phyloP scores from a whole-genome alignment of 2,888 invertebrate species.

The Unio pictorum region DNA sequence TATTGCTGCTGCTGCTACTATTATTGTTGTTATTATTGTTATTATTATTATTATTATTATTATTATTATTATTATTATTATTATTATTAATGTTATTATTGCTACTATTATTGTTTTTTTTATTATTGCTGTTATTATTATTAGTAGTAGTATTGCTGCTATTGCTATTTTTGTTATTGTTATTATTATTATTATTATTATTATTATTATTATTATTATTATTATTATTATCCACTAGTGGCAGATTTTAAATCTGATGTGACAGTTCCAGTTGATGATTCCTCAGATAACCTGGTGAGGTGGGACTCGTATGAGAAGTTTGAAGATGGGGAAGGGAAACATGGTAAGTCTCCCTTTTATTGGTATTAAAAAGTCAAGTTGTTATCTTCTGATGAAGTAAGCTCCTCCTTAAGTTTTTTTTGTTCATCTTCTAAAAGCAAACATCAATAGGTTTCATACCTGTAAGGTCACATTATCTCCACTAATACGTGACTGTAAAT shows the following conservation, averaged over 20 bases:
- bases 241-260: constrained; percentile 66
- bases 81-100: too few species aligned
- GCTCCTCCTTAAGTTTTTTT: too few species aligned
- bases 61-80: too few species aligned
- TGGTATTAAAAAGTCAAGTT: background rate
- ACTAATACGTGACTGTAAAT: too few species aligned
- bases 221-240: constrained; percentile 44
- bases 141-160: too few species aligned
- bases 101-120: too few species aligned
- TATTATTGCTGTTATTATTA: too few species aligned
- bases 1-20: too few species aligned
- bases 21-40: background rate
- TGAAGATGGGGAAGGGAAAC: constrained; percentile 36
- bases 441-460: constrained; percentile 4
- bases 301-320: constrained; percentile 85
- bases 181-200: too few species aligned
- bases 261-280: constrained; percentile 69
- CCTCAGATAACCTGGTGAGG: constrained; percentile 80
- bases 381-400: background rate
- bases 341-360: constrained; percentile 16
- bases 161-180: too few species aligned
- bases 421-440: background rate
- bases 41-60: too few species aligned
- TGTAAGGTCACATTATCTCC: background rate
- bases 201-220: background rate